Evolutionary conservation across 2,797 vertebrate species (phyloP).

Genomic region (Chaenodraco wilsoni): DNA sequence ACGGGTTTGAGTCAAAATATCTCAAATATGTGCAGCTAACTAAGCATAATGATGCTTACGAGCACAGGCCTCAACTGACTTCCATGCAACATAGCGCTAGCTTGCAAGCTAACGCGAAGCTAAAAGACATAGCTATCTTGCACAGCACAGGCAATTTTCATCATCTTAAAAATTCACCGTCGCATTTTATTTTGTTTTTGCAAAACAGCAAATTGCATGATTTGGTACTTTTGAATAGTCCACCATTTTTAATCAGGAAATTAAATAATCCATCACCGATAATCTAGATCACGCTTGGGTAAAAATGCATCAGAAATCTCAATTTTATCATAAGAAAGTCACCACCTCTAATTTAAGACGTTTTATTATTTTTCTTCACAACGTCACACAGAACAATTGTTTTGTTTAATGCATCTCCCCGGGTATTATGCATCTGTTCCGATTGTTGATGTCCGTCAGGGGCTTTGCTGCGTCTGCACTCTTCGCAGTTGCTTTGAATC

Average conservation of each 20-base stretch:
- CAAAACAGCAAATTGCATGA: neutral
- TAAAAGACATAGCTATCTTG: conserved; percentile 50
- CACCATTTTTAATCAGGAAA: conserved; percentile 64
- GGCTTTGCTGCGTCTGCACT: conserved; percentile 75
- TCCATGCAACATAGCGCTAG: conserved; percentile 69
- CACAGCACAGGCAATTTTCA: conserved; percentile 25
- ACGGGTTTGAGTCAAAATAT: neutral
- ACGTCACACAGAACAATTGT: too few relatives aligned
- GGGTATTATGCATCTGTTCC: conserved; percentile 51
- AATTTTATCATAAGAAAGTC: conserved; percentile 11
- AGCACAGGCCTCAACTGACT: conserved; percentile 65
- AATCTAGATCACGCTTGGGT: conserved; percentile 49
- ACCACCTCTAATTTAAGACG: conserved; percentile 8
- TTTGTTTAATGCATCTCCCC: conserved; percentile 18
- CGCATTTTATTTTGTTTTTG: neutral
- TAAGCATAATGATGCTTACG: conserved; percentile 35
- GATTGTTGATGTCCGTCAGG: conserved; percentile 72
- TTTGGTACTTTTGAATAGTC: conserved; percentile 1
- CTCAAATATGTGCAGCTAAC: conserved; percentile 4
- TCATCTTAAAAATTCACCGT: conserved; percentile 1
- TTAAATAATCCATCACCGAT: conserved; percentile 52
- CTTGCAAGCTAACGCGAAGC: conserved; percentile 68
- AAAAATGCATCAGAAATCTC: conserved; percentile 50
- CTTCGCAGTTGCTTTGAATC: conserved; percentile 66
- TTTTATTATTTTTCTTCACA: neutral